A percentile compares a stretch with the other conserved stretches of the same genome.
These are phyloP conservation scores for Amblyjoppa proteus DNA, from an alignment of 2,888 invertebrate genomes.

Conservation along the genomic window DNA sequence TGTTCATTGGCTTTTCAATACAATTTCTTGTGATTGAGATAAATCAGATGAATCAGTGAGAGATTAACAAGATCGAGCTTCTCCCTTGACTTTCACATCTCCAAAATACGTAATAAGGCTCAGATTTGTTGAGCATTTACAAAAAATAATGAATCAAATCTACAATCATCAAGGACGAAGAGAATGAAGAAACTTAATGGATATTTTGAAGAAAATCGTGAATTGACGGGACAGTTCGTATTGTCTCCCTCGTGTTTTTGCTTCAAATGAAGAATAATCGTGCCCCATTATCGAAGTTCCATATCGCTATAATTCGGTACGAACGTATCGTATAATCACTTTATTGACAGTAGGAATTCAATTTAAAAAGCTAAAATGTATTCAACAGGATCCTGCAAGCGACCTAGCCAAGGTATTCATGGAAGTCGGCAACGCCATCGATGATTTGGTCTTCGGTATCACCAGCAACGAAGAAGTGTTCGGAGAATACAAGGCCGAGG, in stretches of 20 bases:
- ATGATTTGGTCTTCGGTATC: slow-evolving; percentile 96
- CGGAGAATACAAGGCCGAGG: slow-evolving; percentile 92
- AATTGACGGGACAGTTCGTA: neutral
- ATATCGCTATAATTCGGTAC: slow-evolving; percentile 6
- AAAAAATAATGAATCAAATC: neutral
- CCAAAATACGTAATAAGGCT: neutral
- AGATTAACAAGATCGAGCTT: neutral
- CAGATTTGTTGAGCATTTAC: neutral
- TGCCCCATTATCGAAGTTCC: neutral
- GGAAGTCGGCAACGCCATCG: slow-evolving; percentile 91
- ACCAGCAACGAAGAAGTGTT: slow-evolving; percentile 92
- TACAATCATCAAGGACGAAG: neutral
- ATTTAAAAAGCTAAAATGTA: slow-evolving; percentile 19
- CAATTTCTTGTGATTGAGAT: neutral
- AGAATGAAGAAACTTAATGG: neutral
- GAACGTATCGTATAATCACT: neutral
- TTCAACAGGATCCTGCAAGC: slow-evolving; percentile 89
- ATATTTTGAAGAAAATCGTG: slow-evolving; percentile 13
- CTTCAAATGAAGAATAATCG: neutral
- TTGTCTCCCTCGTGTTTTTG: neutral
- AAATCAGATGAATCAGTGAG: neutral
- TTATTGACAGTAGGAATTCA: neutral
- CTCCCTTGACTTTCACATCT: neutral
- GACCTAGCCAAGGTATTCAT: slow-evolving; percentile 94
- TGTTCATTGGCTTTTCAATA: neutral